These are phyloP conservation scores for Deladenus siricidicola DNA, from an alignment of 2,888 invertebrate genomes.

Conservation along the genomic window DNA sequence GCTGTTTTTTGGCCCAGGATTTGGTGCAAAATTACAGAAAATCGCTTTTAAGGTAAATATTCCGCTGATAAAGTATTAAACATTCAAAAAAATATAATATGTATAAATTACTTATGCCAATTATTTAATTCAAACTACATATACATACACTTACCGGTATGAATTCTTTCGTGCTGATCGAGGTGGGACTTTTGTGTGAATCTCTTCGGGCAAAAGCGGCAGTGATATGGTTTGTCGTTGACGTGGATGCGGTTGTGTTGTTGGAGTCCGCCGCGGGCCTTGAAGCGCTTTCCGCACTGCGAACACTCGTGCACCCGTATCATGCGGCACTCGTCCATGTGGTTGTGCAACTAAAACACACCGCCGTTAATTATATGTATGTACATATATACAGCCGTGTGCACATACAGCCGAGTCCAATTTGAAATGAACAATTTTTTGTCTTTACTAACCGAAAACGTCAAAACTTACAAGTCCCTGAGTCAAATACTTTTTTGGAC, in stretches of 20 bases:
- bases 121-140: neutral
- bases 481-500: slow-evolving; percentile 41
- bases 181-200: slow-evolving; percentile 52
- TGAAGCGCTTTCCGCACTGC: slow-evolving; percentile 44
- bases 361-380: neutral
- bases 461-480: slow-evolving; percentile 29
- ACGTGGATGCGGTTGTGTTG: slow-evolving; percentile 50
- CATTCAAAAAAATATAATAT: too few relatives aligned
- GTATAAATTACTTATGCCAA: too few relatives aligned
- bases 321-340: slow-evolving; percentile 43
- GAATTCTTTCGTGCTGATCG: slow-evolving; percentile 52
- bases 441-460: neutral
- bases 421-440: neutral
- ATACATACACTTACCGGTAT: slow-evolving; percentile 36
- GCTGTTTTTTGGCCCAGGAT: too few relatives aligned
- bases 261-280: slow-evolving; percentile 49
- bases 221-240: slow-evolving; percentile 43
- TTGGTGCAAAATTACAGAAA: too few relatives aligned
- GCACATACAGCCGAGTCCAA: neutral
- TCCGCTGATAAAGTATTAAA: too few relatives aligned
- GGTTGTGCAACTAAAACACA: slow-evolving; percentile 38
- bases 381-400: too few relatives aligned
- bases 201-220: slow-evolving; percentile 43
- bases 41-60: too few relatives aligned
- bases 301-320: slow-evolving; percentile 42